Evolutionary conservation across 1,140 invertebrate species (phyloP), one percentile per base, ranked within the genome.

Genomic region (Nixonia krombeini): DNA sequence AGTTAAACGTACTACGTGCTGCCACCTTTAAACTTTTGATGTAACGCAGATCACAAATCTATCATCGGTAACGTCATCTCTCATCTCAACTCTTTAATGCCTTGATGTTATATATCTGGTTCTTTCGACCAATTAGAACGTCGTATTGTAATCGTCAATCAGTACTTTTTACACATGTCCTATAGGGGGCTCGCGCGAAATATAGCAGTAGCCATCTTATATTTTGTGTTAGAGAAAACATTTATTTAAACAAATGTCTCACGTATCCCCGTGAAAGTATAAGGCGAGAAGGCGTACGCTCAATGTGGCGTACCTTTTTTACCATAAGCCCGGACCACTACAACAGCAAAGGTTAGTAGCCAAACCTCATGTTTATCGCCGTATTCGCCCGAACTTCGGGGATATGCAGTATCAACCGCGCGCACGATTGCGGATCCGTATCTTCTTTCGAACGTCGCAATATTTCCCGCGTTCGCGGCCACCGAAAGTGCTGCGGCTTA

Each of bases 171-270:
- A 35, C 61, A 41, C 45, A 70, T 69, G 74, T 70, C 53, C 62
- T 76, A 69, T 75, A 75, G 67, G 67, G 74, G 70, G 65, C 58
- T 73, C 52, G 72, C 72, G 78, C 57, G 76, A 75, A 76, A 82
- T 82, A 82, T 82, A 80, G 76, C 72, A 81, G 81, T 81, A 82
- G 83, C 84, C 84, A 85, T 85, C 84, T 85, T 85, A 84, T 85
- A 85, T 85, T 85, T 85, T 84, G 82, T 80, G 82, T 85, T 81
- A 67, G 78, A 84, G 82, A 85, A 84, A 85, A 85, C 82, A 85
- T 80, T 78, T 74, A 80, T 73, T 80, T 73, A 74, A 82, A 78
- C 74, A 83, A 83, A 83, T 83, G 82, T 80, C 73, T 76, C 75
- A 78, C 61, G 75, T 70, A 73, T 71, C 70, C 41, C 76, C 81